Percentiles rank a stretch among this genome's conserved stretches.
Evolutionary conservation across 2,888 invertebrate species (phyloP).

Genomic region (Clitarchus hookeri): DNA sequence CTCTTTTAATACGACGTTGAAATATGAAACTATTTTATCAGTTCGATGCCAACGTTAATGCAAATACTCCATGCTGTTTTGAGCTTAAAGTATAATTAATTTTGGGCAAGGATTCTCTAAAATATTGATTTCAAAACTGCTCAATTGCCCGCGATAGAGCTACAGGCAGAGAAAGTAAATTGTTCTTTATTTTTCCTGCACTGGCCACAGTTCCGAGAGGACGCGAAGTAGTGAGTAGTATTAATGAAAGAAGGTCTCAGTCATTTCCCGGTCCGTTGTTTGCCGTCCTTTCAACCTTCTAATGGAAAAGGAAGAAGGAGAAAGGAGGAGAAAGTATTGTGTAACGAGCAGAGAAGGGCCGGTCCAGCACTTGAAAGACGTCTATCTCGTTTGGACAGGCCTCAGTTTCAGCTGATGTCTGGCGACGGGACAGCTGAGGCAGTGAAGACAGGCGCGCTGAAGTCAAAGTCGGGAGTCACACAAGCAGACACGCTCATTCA

Average conservation of each 20-base stretch:
- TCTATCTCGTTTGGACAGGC: neutral
- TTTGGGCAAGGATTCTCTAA: too few relatives aligned
- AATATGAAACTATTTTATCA: too few relatives aligned
- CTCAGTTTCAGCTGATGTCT: neutral
- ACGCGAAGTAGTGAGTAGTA: neutral
- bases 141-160: too few relatives aligned
- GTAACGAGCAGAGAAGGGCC: neutral
- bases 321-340: neutral
- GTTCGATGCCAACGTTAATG: too few relatives aligned
- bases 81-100: too few relatives aligned
- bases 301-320: too few relatives aligned
- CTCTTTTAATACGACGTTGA: too few relatives aligned
- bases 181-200: neutral
- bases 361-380: neutral
- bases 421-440: neutral
- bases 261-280: conserved; percentile 2
- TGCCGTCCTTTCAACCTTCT: neutral
- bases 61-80: too few relatives aligned
- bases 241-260: neutral
- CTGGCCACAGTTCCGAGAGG: neutral
- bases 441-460: too few relatives aligned
- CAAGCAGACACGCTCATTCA: too few relatives aligned
- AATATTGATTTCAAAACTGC: too few relatives aligned
- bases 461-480: too few relatives aligned
- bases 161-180: neutral